Conservation (phyloP, 2,797 vertebrate genomes). For the Cirrhinus molitorella region DNA sequence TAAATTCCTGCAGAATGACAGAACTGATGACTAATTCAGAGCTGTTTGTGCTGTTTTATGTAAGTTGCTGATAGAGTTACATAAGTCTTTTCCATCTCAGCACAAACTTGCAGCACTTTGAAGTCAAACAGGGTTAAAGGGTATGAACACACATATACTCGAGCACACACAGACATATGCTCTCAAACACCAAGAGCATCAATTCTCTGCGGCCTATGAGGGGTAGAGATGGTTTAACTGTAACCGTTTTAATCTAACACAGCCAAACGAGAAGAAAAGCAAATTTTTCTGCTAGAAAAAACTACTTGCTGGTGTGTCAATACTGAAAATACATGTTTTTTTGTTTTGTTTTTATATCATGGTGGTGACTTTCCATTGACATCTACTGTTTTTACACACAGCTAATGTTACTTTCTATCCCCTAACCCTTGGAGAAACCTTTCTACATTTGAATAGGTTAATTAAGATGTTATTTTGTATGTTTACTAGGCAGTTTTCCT, state of each 20-base stretch:
- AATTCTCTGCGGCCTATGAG: background rate
- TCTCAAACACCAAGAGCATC: background rate
- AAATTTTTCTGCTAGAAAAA: conserved; percentile 1
- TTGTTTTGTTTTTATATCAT: background rate
- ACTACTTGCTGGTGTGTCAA: conserved; percentile 8
- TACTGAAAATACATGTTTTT: background rate
- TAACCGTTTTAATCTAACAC: background rate
- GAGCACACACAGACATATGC: background rate
- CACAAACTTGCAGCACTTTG: conserved; percentile 40
- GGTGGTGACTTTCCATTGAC: background rate
- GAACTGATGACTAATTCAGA: conserved; percentile 62
- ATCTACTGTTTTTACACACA: background rate
- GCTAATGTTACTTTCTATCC: background rate
- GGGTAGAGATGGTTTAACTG: conserved; percentile 9
- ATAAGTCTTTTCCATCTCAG: conserved; percentile 56
- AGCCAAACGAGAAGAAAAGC: background rate
- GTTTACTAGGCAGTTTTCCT: conserved; percentile 8
- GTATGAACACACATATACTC: background rate
- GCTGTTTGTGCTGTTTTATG: conserved; percentile 59
- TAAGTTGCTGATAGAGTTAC: conserved; percentile 59
- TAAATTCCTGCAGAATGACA: conserved; percentile 56
- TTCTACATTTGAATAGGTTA: background rate
- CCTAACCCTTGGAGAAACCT: background rate
- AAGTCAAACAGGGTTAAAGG: conserved; percentile 40
- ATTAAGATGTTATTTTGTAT: background rate